Base-by-base conservation (phyloP, 1,140 invertebrate species). In the Platyscapa corneri region DNA sequence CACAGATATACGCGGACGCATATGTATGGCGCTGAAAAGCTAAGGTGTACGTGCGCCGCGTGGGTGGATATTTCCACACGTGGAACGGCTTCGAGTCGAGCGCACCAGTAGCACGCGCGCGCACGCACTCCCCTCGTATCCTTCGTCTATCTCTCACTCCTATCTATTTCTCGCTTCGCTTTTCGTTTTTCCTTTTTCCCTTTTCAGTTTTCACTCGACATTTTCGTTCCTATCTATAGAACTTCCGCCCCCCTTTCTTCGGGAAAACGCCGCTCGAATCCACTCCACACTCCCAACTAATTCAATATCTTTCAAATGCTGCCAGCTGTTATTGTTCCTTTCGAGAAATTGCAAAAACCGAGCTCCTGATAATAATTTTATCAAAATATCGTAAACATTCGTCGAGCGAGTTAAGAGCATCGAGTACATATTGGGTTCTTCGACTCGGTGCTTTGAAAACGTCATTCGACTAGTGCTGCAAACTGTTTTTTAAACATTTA, bases 11-110 rank as follows among this genome's bases (percentile, higher is more conserved):
- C 8, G 12, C 42, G 42, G 42, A 5, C 32, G 16, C 49, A 18
- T 30, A 53, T 39, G 46, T 78, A 86, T 81, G 82, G 74, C 76
- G 72, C 78, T 65, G 85, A 70, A 46, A 46, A 49, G 78, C 78
- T 85, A 88, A 87, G 87, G 87, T 86, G 42, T 65, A 56, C 49
- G 67, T 78, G 49, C 81, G 88, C 49, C 77, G 67, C 83, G 89
- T 88, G 86, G 88, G 89, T 81, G 87, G 85, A 12, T 84, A 87
- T 89, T 89, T 88, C 89, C 84, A 88, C 87, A 88, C 85, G 84
- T 86, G 83, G 84, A 76, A 56, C 72, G 53, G 76, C 65, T 83
- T 76, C 53, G 65, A 83, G 39, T 64, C 53, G 60, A 78, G 32
- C 46, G 53, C 56, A 78, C 76, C 46, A 8, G 70, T 74, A 64